phyloP scores from a whole-genome alignment of 2,113 vertebrate species.

The Zosterops lateralis region DNA sequence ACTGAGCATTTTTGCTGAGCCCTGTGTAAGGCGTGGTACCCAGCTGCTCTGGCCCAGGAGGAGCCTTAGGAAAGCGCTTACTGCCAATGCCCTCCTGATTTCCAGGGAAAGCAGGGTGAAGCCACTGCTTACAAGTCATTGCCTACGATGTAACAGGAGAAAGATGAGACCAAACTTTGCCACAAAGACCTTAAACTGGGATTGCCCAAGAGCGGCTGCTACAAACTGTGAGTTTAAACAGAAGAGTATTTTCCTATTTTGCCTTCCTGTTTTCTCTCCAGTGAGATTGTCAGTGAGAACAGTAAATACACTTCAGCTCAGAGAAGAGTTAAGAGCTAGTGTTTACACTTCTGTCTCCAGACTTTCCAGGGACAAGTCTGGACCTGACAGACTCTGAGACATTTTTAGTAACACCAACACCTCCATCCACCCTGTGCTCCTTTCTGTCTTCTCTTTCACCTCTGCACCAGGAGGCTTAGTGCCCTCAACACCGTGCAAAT shows the following conservation, averaged over 20 bases:
- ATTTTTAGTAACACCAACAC: background rate
- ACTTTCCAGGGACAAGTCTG: constrained; percentile 1
- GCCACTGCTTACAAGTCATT: background rate
- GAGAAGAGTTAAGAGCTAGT: background rate
- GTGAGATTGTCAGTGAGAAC: background rate
- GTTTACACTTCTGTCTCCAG: background rate
- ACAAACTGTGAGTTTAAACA: background rate
- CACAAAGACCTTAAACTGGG: background rate
- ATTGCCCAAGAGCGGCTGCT: background rate
- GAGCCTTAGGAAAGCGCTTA: background rate
- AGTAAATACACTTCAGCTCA: background rate
- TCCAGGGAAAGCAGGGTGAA: background rate
- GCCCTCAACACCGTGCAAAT: background rate
- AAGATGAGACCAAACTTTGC: background rate
- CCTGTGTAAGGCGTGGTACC: background rate
- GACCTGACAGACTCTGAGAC: background rate
- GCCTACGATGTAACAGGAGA: fast-evolving
- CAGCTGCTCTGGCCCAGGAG: background rate
- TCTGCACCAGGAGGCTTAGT: background rate
- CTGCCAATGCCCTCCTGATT: background rate
- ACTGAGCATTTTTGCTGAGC: background rate
- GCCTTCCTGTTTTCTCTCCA: background rate
- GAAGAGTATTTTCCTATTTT: background rate
- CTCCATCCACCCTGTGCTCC: background rate
- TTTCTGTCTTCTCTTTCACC: background rate